Evolutionary conservation across 2,888 invertebrate species (phyloP).

Genomic region (Digitonthophagus gazella): DNA sequence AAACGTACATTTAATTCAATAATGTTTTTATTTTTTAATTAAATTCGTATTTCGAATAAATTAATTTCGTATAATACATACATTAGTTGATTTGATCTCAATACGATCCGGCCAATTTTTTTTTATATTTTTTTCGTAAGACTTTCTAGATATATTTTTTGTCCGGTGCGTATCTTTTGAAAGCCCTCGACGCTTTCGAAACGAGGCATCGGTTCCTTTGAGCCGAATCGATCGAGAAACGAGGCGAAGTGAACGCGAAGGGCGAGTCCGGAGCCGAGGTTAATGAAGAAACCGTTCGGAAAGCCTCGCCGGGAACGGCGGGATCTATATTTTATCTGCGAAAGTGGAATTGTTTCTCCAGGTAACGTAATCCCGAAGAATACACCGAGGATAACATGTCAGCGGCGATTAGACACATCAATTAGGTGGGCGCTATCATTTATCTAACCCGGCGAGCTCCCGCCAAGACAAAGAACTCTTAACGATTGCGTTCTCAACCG

Average conservation of each 20-base stretch:
- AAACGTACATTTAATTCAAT: not conserved
- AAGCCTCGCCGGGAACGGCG: conserved; percentile 8
- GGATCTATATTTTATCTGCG: conserved; percentile 26
- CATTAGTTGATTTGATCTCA: conserved; percentile 15
- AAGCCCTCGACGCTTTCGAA: not conserved
- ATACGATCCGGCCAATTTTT: not conserved
- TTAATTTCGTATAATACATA: conserved; percentile 1
- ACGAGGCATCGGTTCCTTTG: conserved; percentile 3
- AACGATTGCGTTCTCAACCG: conserved; percentile 25
- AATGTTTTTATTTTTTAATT: not conserved
- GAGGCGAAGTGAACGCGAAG: not conserved
- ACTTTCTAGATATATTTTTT: not conserved
- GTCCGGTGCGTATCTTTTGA: conserved; percentile 6
- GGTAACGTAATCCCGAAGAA: conserved; percentile 34
- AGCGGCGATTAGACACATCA: conserved; percentile 37
- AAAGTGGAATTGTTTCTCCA: conserved; percentile 29
- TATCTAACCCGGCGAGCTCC: conserved; percentile 29
- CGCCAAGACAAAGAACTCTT: conserved; percentile 25
- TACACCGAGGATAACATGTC: conserved; percentile 35
- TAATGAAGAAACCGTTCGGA: conserved; percentile 21
- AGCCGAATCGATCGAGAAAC: conserved; percentile 13
- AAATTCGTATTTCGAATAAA: not conserved
- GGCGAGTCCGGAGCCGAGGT: conserved; percentile 11
- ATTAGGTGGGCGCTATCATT: conserved; percentile 34
- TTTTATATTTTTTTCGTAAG: not conserved